phyloP scores from a whole-genome alignment of 1,140 invertebrate genomes.

The Limonius californicus region DNA sequence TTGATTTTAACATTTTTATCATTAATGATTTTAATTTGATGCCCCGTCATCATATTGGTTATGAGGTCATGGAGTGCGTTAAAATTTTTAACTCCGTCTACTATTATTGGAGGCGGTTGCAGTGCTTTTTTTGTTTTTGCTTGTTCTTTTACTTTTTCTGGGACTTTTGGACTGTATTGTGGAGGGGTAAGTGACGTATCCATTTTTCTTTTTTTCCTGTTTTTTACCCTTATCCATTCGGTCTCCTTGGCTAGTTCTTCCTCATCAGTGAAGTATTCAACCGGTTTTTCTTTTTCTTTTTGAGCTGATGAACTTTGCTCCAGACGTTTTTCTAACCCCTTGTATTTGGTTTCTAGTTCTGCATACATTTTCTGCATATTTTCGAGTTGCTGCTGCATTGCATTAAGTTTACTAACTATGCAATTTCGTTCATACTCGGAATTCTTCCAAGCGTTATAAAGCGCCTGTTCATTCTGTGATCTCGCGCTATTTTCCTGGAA shows the following conservation, averaged over 20 bases:
- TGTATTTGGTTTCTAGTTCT: constrained; percentile 5
- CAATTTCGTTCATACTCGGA: not conserved
- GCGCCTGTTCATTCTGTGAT: constrained; percentile 12
- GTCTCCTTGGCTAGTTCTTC: too few relatives aligned
- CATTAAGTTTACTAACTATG: not conserved
- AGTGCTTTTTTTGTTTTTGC: constrained; percentile 5
- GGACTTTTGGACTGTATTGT: not conserved
- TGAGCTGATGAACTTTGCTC: not conserved
- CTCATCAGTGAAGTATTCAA: too few relatives aligned
- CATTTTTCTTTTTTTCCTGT: constrained; percentile 2
- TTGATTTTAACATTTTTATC: too few relatives aligned
- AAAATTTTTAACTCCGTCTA: too few relatives aligned
- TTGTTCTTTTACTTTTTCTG: constrained; percentile 11
- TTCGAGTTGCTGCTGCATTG: not conserved
- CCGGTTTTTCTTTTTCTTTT: not conserved
- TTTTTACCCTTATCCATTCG: constrained; percentile 10
- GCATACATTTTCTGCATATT: not conserved
- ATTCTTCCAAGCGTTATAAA: constrained; percentile 11
- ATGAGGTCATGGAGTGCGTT: too few relatives aligned
- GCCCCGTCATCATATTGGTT: too few relatives aligned
- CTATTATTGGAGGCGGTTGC: too few relatives aligned
- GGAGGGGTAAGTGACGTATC: constrained; percentile 7
- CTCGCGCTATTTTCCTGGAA: constrained; percentile 16
- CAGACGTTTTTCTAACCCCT: not conserved
- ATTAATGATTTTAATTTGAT: too few relatives aligned